Evolutionary conservation across 1,140 invertebrate species (phyloP).

Genomic region (Pachypeltis micranthus): DNA sequence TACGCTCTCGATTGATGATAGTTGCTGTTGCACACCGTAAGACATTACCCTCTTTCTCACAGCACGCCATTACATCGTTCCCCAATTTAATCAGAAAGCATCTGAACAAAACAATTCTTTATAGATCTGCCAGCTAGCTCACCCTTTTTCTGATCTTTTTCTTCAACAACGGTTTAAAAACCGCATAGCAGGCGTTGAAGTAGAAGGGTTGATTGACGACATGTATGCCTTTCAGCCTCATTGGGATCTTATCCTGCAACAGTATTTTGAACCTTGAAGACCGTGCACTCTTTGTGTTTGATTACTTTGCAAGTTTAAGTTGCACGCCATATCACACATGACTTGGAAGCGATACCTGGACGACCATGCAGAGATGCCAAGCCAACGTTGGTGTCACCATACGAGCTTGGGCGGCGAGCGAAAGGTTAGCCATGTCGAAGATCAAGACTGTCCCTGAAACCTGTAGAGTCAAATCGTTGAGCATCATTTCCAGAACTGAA

Average conservation of each 20-base stretch:
- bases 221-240: slow-evolving; percentile 37
- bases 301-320: no score
- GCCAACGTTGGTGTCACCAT: slow-evolving; percentile 35
- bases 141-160: slow-evolving; percentile 35
- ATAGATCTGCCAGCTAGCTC: slow-evolving; percentile 15
- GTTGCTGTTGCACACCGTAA: no score
- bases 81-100: neutral
- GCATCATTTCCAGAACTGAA: slow-evolving; percentile 34
- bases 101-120: neutral
- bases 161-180: slow-evolving; percentile 39
- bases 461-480: slow-evolving; percentile 37
- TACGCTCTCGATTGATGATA: no score
- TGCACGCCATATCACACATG: no score
- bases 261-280: no score
- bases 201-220: slow-evolving; percentile 39
- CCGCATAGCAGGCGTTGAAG: slow-evolving; percentile 37
- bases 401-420: slow-evolving; percentile 36
- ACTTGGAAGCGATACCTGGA: slow-evolving; percentile 26
- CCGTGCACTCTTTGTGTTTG: no score
- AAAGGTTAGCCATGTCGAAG: slow-evolving; percentile 37
- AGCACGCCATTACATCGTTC: no score
- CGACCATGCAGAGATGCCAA: slow-evolving; percentile 24
- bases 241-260: slow-evolving; percentile 37
- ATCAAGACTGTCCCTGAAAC: slow-evolving; percentile 36
- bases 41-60: no score